These are phyloP conservation scores for Macroglossus sobrinus DNA, from an alignment of 2,113 vertebrate genomes.

Conservation along the genomic window DNA sequence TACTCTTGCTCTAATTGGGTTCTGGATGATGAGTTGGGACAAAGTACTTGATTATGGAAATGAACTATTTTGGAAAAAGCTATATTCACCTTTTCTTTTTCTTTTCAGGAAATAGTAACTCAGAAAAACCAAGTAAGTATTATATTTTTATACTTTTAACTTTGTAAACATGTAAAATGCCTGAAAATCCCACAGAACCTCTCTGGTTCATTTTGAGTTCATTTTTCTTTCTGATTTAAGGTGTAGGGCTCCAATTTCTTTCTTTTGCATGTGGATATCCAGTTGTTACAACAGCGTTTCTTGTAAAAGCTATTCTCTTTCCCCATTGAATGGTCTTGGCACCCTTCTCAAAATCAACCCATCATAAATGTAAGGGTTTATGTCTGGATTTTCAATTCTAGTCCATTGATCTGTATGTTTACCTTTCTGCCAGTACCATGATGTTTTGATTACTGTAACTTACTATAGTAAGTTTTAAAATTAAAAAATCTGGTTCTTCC, in stretches of 20 bases:
- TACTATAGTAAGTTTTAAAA: slow-evolving; percentile 11
- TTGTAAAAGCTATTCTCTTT: background rate
- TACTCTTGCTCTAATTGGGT: background rate
- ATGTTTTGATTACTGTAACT: background rate
- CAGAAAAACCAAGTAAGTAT: slow-evolving; percentile 97
- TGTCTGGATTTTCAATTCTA: background rate
- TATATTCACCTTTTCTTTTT: slow-evolving; percentile 56
- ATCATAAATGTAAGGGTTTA: background rate
- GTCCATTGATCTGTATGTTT: background rate
- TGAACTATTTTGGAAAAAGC: background rate
- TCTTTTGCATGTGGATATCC: background rate
- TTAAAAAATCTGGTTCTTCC: background rate
- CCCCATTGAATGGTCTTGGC: background rate
- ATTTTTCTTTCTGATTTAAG: background rate
- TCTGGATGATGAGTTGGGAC: background rate
- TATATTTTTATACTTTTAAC: slow-evolving; percentile 56
- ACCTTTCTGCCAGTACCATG: background rate
- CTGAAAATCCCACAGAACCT: background rate
- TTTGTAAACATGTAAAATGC: background rate
- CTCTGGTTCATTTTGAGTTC: background rate
- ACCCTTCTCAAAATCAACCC: background rate
- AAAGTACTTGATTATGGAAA: background rate
- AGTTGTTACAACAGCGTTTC: background rate
- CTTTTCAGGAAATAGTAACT: slow-evolving; percentile 91
- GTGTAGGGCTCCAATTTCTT: background rate